A percentile compares a stretch with the other conserved stretches of the same genome.
Conservation (phyloP, 2,888 invertebrate species). For the Cremastinae sp. region DNA sequence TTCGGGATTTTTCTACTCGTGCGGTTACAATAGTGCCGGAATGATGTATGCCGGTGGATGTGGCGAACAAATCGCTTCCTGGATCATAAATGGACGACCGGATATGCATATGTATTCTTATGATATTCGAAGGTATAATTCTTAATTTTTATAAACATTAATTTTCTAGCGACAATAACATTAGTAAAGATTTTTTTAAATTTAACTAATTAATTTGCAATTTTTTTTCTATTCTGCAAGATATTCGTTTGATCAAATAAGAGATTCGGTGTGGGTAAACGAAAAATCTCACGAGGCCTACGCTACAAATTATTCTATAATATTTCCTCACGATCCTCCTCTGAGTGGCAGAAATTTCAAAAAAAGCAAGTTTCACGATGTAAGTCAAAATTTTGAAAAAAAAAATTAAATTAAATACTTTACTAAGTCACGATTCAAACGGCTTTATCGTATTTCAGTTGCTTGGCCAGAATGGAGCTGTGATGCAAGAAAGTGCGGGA, state of each 20-base stretch:
- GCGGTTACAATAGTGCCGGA: slow-evolving; percentile 94
- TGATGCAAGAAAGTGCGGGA: slow-evolving; percentile 93
- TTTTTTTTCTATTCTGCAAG: slow-evolving; percentile 75
- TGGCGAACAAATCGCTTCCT: slow-evolving; percentile 91
- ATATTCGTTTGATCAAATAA: slow-evolving; percentile 88
- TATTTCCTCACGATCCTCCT: slow-evolving; percentile 92
- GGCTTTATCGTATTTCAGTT: slow-evolving; percentile 78
- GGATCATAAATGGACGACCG: slow-evolving; percentile 92
- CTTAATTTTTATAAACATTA: slow-evolving; percentile 14
- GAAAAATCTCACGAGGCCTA: slow-evolving; percentile 95
- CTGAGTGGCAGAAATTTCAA: slow-evolving; percentile 89
- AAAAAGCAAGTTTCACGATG: slow-evolving; percentile 86
- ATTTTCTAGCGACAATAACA: background rate
- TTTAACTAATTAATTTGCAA: background rate
- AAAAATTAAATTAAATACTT: background rate
- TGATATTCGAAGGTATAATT: slow-evolving; percentile 87
- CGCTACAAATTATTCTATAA: slow-evolving; percentile 90
- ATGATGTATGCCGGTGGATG: slow-evolving; percentile 96
- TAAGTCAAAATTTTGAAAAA: slow-evolving; percentile 69
- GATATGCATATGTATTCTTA: slow-evolving; percentile 92
- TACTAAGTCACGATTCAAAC: background rate
- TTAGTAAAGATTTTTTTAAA: background rate
- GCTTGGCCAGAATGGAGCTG: slow-evolving; percentile 88
- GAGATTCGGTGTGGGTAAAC: slow-evolving; percentile 87
- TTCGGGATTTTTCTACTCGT: slow-evolving; percentile 90